A percentile compares a stretch with the other conserved stretches of the same genome.
These are phyloP conservation scores for Melinaea marsaeus DNA, from an alignment of 2,888 invertebrate genomes.

Conservation along the genomic window DNA sequence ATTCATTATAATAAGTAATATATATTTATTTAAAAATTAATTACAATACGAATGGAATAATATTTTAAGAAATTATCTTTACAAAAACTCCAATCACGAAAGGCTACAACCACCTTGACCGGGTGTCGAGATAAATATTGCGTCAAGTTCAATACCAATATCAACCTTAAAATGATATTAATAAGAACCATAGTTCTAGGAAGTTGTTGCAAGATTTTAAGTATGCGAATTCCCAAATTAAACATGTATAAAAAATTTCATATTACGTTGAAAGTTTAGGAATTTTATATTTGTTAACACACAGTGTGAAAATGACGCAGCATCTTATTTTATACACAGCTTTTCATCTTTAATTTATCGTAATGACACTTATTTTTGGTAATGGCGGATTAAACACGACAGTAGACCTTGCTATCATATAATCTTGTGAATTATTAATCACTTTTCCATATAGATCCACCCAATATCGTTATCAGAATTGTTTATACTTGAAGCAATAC, in stretches of 20 bases:
- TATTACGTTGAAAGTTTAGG: neutral
- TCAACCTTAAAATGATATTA: neutral
- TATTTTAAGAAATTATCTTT: neutral
- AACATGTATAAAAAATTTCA: neutral
- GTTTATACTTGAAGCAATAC: too few species aligned
- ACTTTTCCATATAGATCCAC: too few species aligned
- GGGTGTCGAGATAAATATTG: slow-evolving; percentile 1
- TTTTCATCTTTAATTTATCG: too few species aligned
- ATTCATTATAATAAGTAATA: too few species aligned
- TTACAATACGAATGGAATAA: neutral
- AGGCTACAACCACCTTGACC: slow-evolving; percentile 25
- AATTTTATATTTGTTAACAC: neutral
- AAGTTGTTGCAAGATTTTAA: slow-evolving; percentile 4
- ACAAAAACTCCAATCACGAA: slow-evolving; percentile 12
- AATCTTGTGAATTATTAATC: too few species aligned
- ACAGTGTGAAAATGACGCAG: neutral
- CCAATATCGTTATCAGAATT: too few species aligned
- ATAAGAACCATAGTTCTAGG: slow-evolving; percentile 3
- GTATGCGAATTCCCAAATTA: neutral
- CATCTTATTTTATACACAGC: too few species aligned
- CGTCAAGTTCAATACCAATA: slow-evolving; percentile 4
- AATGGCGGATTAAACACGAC: too few species aligned
- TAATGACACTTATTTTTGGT: too few species aligned
- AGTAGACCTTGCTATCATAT: too few species aligned
- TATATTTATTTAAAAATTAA: neutral